These are phyloP conservation scores for Syrrhaptes paradoxus DNA, from an alignment of 2,113 vertebrate genomes.

Conservation along the genomic window DNA sequence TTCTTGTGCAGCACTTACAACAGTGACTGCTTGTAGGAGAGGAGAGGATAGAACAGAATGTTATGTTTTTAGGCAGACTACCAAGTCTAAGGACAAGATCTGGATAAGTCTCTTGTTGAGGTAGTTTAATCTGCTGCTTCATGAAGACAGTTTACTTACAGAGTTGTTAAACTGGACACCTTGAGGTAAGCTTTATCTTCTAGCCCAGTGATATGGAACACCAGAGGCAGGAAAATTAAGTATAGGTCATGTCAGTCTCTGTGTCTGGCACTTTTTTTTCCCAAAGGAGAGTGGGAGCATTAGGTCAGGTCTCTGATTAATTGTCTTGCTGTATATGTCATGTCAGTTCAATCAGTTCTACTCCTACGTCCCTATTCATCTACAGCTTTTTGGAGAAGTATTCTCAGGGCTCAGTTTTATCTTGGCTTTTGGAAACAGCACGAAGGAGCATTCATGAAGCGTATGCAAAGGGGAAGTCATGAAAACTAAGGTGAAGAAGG, in stretches of 20 bases:
- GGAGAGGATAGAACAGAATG: too few relatives aligned
- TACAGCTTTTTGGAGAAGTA: background rate
- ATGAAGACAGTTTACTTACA: background rate
- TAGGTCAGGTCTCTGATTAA: background rate
- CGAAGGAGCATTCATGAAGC: background rate
- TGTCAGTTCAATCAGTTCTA: background rate
- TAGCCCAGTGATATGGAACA: rapidly evolving
- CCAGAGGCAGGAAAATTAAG: background rate
- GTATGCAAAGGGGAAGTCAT: background rate
- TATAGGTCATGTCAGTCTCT: rapidly evolving
- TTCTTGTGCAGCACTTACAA: background rate
- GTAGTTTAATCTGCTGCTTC: background rate
- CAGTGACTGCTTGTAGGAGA: background rate
- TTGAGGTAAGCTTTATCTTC: background rate
- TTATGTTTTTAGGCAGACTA: background rate
- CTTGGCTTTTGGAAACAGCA: background rate
- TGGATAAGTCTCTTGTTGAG: background rate
- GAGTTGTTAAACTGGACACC: background rate
- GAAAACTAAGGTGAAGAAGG: background rate
- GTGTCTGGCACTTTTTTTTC: background rate
- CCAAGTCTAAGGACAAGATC: background rate
- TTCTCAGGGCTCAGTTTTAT: background rate
- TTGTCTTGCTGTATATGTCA: background rate
- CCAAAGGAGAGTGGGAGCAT: background rate
- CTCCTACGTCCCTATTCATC: background rate